Conservation (phyloP, 2,113 vertebrate species). For the Podilymbus podiceps region DNA sequence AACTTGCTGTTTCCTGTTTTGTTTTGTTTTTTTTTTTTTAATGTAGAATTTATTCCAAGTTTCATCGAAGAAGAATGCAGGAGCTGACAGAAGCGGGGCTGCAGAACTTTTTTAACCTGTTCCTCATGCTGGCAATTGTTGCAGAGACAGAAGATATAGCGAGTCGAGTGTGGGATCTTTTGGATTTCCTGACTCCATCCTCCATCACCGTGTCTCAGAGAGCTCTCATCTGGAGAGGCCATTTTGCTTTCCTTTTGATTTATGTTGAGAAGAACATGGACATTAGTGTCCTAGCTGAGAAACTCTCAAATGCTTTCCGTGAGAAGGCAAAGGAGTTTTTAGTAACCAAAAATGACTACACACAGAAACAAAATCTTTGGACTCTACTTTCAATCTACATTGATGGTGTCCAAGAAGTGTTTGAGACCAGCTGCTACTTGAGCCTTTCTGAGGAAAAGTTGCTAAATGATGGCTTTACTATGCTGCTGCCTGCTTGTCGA, state of each 20-base stretch:
- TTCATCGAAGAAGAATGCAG: constrained; percentile 91
- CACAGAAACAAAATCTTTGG: constrained; percentile 87
- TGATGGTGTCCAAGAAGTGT: constrained; percentile 91
- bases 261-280: constrained; percentile 90
- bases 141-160: constrained; percentile 88
- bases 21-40: neutral
- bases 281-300: constrained; percentile 81
- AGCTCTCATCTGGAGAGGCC: constrained; percentile 89
- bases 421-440: constrained; percentile 85
- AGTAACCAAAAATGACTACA: constrained; percentile 83
- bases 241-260: constrained; percentile 86
- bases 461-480: constrained; percentile 90
- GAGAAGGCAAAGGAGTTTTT: constrained; percentile 91
- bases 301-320: constrained; percentile 81
- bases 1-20: neutral
- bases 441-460: constrained; percentile 90
- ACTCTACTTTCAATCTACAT: constrained; percentile 86
- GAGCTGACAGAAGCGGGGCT: constrained; percentile 90
- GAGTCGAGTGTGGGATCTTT: constrained; percentile 82
- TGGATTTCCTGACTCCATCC: constrained; percentile 78
- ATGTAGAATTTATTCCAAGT: constrained; percentile 93
- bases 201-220: constrained; percentile 69
- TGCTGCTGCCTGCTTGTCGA: constrained; percentile 90
- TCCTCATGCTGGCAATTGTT: constrained; percentile 83
- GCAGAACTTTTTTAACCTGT: constrained; percentile 90